These are phyloP conservation scores for Theristicus caerulescens DNA, from an alignment of 2,113 vertebrate species.

Conservation along the genomic window DNA sequence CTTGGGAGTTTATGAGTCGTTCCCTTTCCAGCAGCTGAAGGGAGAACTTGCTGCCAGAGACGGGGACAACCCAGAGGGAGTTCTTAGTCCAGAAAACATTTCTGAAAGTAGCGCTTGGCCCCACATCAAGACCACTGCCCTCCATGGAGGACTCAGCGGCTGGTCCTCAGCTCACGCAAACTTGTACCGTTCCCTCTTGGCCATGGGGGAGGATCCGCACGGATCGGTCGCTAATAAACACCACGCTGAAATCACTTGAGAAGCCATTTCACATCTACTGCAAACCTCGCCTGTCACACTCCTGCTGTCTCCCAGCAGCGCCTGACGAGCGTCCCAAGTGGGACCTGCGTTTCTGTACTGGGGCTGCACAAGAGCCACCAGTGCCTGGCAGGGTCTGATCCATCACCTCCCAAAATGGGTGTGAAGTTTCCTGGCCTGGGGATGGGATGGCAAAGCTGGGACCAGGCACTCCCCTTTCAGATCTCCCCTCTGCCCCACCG, in stretches of 20 bases:
- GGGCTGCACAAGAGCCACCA: neutral
- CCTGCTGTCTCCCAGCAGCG: neutral
- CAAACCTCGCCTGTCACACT: neutral
- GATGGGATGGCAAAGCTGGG: neutral
- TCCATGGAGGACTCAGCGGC: neutral
- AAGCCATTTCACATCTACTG: neutral
- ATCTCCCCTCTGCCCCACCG: neutral
- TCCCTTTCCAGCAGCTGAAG: constrained; percentile 21
- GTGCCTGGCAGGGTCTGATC: neutral
- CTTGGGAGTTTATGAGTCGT: constrained; percentile 21
- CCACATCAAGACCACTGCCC: constrained; percentile 49
- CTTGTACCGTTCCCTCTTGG: neutral
- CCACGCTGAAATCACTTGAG: accelerated
- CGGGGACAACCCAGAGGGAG: neutral
- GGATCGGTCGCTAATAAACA: neutral
- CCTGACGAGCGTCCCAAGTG: neutral
- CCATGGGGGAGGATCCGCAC: neutral
- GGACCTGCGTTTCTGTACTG: neutral
- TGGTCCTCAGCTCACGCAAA: neutral
- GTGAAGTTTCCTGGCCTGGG: neutral
- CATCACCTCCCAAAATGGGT: neutral
- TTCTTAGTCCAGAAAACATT: neutral
- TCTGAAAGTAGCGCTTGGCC: constrained; percentile 60
- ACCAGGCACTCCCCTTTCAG: neutral
- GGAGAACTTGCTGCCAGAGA: neutral